Evolutionary conservation across 2,888 invertebrate species (phyloP), one percentile per base, ranked within the genome.

Genomic region (Resseliella maxima): DNA sequence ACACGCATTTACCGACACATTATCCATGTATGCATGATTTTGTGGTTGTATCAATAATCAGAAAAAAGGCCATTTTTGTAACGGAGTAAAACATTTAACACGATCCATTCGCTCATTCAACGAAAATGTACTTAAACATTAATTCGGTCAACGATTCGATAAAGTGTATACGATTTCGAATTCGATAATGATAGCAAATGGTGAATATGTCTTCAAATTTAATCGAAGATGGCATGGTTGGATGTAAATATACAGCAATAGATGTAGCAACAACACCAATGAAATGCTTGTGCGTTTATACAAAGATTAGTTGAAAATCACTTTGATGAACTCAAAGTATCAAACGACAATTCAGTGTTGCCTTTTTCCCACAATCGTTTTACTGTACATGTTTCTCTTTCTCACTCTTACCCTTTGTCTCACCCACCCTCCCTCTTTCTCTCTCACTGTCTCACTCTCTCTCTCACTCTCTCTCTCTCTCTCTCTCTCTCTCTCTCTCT

Each of bases 271-370:
- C 1, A 24, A n/a, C 5, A 24, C 5, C 59, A 59, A 59, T 15
- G 24, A 3, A 24, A 31, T 31, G 72, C 21, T 72, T 35, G 15
- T 35, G 35, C 31, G 35, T 72, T 72, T 72, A 31, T 72, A 12
- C 18, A 35, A 83, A 83, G 83, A 83, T 83, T 83, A 83, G 83
- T 6, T 38, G 38, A 38, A 83, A 83, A 38, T 83, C 38, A 38
- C 38, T 83, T 83, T 83, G 83, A 83, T 83, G 83, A 83, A 83
- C 83, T 83, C 38, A 38, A 83, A 21, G 38, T 83, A 38, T 83
- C 83, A 38, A 83, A 83, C n/a, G 24, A 38, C 83, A 38, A 83
- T 83, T 38, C 38, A 36, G 38, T 24, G 24, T 38, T 35, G 10
- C 72, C 72, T n/a, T n/a, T 38, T 38, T 38, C 38, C 24, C n/a